Conservation (phyloP, 2,888 invertebrate genomes). For the Campopleginae sp. region DNA sequence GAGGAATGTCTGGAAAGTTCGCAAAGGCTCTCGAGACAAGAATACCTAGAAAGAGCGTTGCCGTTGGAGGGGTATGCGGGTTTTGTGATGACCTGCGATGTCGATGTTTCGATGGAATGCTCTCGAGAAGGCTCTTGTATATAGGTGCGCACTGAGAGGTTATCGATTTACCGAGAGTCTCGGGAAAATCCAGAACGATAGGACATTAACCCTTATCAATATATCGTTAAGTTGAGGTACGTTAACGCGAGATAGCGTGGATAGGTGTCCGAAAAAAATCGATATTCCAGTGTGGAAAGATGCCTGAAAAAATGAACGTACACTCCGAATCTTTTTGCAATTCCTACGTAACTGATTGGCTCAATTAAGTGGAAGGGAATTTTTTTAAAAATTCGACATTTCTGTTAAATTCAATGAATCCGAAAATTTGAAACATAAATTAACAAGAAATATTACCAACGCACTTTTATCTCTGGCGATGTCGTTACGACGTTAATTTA, state of each 20-base stretch:
- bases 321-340: too few species aligned
- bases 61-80: not conserved
- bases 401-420: too few species aligned
- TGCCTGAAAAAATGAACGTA: not conserved
- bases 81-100: slow-evolving; percentile 25
- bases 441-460: not conserved
- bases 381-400: too few species aligned
- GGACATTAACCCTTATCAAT: slow-evolving; percentile 64
- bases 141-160: slow-evolving; percentile 34
- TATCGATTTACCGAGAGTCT: slow-evolving; percentile 50
- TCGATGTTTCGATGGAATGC: slow-evolving; percentile 53
- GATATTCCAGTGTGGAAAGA: not conserved
- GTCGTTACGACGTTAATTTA: not conserved
- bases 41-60: not conserved
- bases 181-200: slow-evolving; percentile 53
- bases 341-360: too few species aligned
- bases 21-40: slow-evolving; percentile 4
- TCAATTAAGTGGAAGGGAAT: too few species aligned
- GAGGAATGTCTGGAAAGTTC: slow-evolving; percentile 31
- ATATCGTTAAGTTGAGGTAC: not conserved
- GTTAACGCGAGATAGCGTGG: not conserved
- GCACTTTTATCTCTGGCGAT: not conserved
- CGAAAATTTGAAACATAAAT: too few species aligned
- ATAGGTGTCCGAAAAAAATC: not conserved
- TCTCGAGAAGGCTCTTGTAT: slow-evolving; percentile 30